Evolutionary conservation across 2,888 invertebrate species (phyloP).

Genomic region (Philereme vetulata): DNA sequence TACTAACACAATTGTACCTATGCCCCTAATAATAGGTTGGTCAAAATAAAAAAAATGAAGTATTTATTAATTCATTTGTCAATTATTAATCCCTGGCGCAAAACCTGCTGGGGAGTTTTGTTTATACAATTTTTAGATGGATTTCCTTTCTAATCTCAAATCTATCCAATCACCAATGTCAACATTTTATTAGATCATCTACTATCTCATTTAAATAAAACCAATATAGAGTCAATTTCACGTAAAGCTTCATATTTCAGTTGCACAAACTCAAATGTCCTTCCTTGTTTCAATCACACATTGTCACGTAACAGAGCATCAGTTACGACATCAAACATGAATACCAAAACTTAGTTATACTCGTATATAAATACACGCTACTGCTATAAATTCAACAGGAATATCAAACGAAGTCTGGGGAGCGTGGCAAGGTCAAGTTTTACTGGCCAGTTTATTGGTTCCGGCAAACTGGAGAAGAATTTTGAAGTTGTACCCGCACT

Average conservation of each 20-base stretch:
- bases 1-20: too few relatives aligned
- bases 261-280: constrained; percentile 17
- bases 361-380: constrained; percentile 35
- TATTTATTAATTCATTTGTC: too few relatives aligned
- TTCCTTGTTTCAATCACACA: not conserved
- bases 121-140: too few relatives aligned
- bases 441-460: constrained; percentile 50
- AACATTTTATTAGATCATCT: not conserved
- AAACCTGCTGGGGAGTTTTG: too few relatives aligned
- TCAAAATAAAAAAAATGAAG: too few relatives aligned
- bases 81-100: too few relatives aligned
- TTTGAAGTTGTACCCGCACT: constrained; percentile 3
- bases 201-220: not conserved
- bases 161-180: not conserved
- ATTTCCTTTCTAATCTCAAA: too few relatives aligned
- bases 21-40: too few relatives aligned
- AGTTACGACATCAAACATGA: constrained; percentile 9
- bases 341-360: constrained; percentile 7
- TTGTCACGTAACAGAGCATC: constrained; percentile 24
- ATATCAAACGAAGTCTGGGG: constrained; percentile 39
- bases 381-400: constrained; percentile 42
- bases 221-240: too few relatives aligned
- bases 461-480: constrained; percentile 35
- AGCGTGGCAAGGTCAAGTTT: constrained; percentile 47
- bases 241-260: not conserved